Evolutionary conservation across 2,888 invertebrate species (phyloP).

Genomic region (Willowsia nigromaculata): DNA sequence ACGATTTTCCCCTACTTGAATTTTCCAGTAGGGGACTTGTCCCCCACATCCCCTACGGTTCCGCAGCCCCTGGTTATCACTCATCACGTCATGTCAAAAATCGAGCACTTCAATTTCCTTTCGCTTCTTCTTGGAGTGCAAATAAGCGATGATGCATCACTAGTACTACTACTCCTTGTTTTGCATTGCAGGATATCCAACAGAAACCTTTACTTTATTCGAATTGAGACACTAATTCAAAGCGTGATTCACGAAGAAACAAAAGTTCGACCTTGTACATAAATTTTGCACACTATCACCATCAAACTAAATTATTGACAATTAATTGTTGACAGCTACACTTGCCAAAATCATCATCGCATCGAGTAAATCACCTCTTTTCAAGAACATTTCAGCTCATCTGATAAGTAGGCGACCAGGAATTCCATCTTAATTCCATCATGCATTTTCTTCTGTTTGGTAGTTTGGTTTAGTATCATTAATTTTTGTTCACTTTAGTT

Average conservation of each 20-base stretch:
- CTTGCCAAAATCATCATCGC: constrained; percentile 22
- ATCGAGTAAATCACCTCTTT: constrained; percentile 6
- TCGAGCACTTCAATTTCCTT: not conserved
- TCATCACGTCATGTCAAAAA: not conserved
- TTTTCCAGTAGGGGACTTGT: too few relatives aligned
- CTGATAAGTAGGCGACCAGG: constrained; percentile 39
- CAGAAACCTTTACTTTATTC: not conserved
- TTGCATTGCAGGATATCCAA: not conserved
- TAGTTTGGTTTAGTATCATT: not conserved
- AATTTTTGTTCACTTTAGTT: not conserved
- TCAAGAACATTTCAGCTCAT: not conserved
- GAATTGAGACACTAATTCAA: not conserved
- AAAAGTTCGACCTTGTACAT: constrained; percentile 23
- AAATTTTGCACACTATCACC: not conserved
- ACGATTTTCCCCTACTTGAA: too few relatives aligned
- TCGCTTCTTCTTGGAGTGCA: too few relatives aligned
- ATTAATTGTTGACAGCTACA: constrained; percentile 40
- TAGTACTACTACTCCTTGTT: not conserved
- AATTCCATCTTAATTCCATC: not conserved
- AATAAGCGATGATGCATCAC: too few relatives aligned
- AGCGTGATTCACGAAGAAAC: constrained; percentile 51
- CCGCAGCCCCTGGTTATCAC: too few relatives aligned
- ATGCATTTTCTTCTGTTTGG: not conserved
- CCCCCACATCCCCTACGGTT: too few relatives aligned
- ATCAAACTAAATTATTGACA: constrained; percentile 43